phyloP scores from a whole-genome alignment of 2,888 invertebrate species.

The Chymomyza caudatula region DNA sequence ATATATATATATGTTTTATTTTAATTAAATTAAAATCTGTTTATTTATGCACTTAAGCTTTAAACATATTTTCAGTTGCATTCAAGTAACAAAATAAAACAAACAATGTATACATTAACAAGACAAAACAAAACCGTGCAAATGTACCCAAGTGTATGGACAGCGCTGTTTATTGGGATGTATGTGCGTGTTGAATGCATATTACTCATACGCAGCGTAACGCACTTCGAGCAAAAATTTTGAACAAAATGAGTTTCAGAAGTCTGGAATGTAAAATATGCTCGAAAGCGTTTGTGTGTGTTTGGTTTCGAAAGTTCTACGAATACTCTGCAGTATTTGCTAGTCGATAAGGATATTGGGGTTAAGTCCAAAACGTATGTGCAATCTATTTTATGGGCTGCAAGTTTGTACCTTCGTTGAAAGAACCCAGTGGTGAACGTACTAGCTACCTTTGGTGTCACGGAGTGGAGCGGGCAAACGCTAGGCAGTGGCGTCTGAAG shows the following conservation, averaged over 20 bases:
- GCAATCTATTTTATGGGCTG: no score
- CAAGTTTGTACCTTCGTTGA: no score
- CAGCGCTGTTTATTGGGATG: background rate
- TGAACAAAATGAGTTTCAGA: background rate
- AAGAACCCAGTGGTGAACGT: no score
- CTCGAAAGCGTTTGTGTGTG: background rate
- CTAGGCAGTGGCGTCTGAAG: no score
- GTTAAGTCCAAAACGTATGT: background rate
- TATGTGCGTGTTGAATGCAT: slow-evolving; percentile 6
- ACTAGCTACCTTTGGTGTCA: no score
- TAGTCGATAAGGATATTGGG: background rate
- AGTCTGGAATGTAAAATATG: background rate
- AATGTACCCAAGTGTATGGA: background rate
- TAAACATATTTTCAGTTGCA: slow-evolving; percentile 10
- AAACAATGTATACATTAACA: background rate
- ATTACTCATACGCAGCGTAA: slow-evolving; percentile 37
- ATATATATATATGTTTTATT: slow-evolving; percentile 47
- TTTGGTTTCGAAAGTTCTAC: background rate
- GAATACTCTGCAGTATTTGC: no score
- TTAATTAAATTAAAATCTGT: slow-evolving; percentile 71
- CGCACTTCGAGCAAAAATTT: background rate
- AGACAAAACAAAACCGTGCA: background rate
- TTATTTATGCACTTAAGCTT: slow-evolving; percentile 68
- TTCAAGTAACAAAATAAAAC: slow-evolving; percentile 10
- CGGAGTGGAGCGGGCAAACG: no score